These are phyloP conservation scores for Cathartes aura DNA, from an alignment of 2,113 vertebrate species.

Conservation along the genomic window DNA sequence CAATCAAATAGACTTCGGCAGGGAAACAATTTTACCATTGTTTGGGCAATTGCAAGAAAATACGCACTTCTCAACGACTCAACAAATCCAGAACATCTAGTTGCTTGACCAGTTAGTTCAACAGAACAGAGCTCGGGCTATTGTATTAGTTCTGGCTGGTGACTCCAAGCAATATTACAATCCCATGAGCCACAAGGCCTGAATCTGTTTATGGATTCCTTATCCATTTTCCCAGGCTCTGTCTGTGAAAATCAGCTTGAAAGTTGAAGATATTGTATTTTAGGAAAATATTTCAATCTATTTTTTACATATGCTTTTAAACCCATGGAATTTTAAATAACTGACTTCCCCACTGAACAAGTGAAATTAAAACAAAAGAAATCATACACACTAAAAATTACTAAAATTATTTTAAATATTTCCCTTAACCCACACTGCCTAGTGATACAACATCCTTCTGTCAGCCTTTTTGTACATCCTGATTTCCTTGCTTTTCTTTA, in stretches of 20 bases:
- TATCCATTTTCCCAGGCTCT: neutral
- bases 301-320: neutral
- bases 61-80: rapidly evolving
- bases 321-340: neutral
- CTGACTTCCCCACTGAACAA: neutral
- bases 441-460: neutral
- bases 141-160: neutral
- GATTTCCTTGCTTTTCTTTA: neutral
- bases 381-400: neutral
- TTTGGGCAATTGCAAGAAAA: neutral
- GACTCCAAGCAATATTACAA: neutral
- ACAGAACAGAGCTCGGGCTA: neutral
- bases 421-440: neutral
- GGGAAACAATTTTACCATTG: neutral
- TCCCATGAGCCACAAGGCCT: neutral
- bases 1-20: neutral
- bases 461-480: neutral
- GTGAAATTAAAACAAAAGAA: neutral
- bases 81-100: no score
- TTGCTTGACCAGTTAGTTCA: neutral
- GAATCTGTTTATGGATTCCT: neutral
- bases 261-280: neutral
- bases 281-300: neutral
- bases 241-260: neutral
- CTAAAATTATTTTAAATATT: neutral